phyloP scores from a whole-genome alignment of 2,888 invertebrate species.

The Morpho deidamia region DNA sequence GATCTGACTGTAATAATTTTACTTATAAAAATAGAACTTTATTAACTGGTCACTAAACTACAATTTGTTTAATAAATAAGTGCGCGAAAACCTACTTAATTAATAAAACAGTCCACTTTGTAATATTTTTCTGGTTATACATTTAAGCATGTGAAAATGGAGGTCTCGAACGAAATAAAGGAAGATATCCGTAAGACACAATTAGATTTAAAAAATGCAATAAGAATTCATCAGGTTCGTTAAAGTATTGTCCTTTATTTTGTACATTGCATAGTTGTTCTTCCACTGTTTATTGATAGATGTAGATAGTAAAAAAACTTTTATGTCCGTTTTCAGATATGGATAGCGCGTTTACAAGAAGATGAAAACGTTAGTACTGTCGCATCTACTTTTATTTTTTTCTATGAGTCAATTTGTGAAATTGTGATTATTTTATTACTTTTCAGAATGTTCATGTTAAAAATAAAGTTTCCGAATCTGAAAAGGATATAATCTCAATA shows the following conservation, averaged over 20 bases:
- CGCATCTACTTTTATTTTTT: background rate
- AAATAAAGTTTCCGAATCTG: constrained; percentile 77
- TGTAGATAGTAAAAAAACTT: no score
- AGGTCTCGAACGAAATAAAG: constrained; percentile 80
- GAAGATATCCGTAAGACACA: constrained; percentile 80
- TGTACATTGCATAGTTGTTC: background rate
- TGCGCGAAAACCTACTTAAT: background rate
- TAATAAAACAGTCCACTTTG: background rate
- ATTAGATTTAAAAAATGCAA: constrained; percentile 79
- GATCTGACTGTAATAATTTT: no score
- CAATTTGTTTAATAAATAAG: background rate
- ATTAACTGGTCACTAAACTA: no score
- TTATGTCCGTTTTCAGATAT: constrained; percentile 57
- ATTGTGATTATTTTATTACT: constrained; percentile 8
- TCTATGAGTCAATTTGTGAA: constrained; percentile 13
- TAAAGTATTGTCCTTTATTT: constrained; percentile 6
- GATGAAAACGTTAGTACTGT: constrained; percentile 71
- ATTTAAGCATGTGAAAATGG: constrained; percentile 48
- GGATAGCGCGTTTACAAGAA: constrained; percentile 75
- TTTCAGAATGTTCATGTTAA: constrained; percentile 74
- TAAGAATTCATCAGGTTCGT: constrained; percentile 81
- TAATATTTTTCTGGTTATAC: background rate
- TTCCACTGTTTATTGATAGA: no score
- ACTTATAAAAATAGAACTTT: no score
- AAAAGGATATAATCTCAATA: constrained; percentile 77